phyloP scores from a whole-genome alignment of 2,797 vertebrate genomes.

The Xenops minutus region DNA sequence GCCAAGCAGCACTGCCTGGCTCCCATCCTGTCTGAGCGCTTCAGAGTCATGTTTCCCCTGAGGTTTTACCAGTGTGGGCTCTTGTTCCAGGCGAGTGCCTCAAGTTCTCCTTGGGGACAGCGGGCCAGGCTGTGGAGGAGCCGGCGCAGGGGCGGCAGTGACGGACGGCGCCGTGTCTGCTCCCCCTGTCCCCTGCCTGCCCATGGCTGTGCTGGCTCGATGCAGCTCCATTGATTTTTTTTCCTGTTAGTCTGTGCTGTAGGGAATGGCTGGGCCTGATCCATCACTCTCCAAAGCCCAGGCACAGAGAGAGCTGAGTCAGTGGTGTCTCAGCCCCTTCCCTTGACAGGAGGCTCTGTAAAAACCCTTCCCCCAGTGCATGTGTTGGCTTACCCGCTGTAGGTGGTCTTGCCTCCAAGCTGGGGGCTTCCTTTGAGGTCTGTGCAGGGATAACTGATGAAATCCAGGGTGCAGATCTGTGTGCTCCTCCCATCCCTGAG shows the following conservation, averaged over 20 bases:
- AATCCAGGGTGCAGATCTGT: background rate
- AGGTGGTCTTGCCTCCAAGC: background rate
- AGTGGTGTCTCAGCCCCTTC: background rate
- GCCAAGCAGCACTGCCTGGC: background rate
- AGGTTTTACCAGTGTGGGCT: fast-evolving
- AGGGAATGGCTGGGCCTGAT: background rate
- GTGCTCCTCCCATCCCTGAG: background rate
- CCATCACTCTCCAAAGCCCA: background rate
- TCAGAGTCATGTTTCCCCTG: background rate
- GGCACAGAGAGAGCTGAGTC: background rate
- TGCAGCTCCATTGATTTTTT: conserved; percentile 26
- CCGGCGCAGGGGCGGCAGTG: background rate
- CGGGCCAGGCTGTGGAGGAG: fast-evolving
- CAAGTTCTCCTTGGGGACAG: fast-evolving
- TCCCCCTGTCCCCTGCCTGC: background rate
- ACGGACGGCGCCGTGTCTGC: background rate
- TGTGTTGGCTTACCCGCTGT: fast-evolving
- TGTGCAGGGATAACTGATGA: background rate
- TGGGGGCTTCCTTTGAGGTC: background rate
- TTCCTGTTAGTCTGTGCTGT: background rate
- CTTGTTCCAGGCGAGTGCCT: background rate
- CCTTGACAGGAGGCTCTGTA: background rate
- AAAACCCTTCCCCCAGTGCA: fast-evolving
- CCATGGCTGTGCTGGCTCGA: background rate
- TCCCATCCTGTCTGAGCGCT: background rate